Conservation (phyloP, 1,140 invertebrate species). For the Trichoplusia ni region DNA sequence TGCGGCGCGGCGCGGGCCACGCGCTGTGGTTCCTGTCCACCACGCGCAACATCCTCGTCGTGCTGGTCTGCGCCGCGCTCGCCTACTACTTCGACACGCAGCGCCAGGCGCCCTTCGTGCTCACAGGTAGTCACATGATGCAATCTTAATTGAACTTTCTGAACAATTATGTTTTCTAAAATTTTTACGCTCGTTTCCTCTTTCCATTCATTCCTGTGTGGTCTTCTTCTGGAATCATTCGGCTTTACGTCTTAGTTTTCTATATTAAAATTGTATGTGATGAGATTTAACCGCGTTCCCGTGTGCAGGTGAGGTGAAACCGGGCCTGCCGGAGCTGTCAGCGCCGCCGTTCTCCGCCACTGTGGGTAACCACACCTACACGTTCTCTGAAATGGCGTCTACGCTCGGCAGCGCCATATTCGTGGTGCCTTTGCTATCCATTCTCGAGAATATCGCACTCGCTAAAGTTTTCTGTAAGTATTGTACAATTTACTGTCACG, state of each 20-base stretch:
- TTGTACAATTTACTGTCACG: neutral
- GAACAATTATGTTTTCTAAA: too few species aligned
- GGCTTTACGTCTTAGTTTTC: too few species aligned
- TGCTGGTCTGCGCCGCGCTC: slow-evolving; percentile 85
- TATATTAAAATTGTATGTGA: too few species aligned
- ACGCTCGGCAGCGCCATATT: slow-evolving; percentile 88
- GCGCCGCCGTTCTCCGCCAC: slow-evolving; percentile 85
- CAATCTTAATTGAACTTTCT: neutral
- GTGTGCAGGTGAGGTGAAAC: slow-evolving; percentile 84
- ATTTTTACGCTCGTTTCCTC: too few species aligned
- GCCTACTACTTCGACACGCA: slow-evolving; percentile 85
- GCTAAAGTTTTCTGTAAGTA: slow-evolving; percentile 90
- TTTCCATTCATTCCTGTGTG: too few species aligned
- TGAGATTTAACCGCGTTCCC: neutral
- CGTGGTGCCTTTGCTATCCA: slow-evolving; percentile 89
- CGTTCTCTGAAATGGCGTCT: slow-evolving; percentile 86
- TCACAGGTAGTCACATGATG: slow-evolving; percentile 82
- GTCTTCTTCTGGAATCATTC: too few species aligned
- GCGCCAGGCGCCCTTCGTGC: slow-evolving; percentile 84
- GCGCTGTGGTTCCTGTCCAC: slow-evolving; percentile 89
- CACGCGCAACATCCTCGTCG: slow-evolving; percentile 89
- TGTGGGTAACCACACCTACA: slow-evolving; percentile 85
- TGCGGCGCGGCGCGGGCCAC: slow-evolving; percentile 73
- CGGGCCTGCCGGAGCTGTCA: slow-evolving; percentile 85
- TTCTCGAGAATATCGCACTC: slow-evolving; percentile 91